Conservation (phyloP, 2,113 vertebrate species). For the Apodemus sylvaticus region DNA sequence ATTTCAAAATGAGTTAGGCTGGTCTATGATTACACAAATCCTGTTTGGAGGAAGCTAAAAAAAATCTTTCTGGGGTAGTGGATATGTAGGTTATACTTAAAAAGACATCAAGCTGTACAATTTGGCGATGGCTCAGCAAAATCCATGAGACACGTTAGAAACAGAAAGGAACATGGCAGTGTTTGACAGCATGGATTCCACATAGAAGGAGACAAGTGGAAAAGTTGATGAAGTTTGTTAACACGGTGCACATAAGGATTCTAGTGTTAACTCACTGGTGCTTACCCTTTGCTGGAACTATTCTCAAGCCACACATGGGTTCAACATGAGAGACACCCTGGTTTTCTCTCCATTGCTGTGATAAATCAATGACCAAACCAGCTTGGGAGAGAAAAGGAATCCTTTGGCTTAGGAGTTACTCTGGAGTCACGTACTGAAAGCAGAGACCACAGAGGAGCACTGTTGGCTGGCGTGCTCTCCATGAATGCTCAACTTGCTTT, state of each 20-base stretch:
- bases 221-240: neutral
- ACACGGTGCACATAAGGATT: neutral
- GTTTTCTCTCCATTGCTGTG: neutral
- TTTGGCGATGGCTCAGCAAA: neutral
- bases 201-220: neutral
- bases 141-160: neutral
- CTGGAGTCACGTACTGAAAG: neutral
- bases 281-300: neutral
- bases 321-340: neutral
- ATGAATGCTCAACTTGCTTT: neutral
- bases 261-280: neutral
- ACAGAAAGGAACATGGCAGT: neutral
- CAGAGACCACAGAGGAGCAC: neutral
- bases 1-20: conserved; percentile 23
- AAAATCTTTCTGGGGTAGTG: neutral
- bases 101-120: neutral
- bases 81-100: neutral
- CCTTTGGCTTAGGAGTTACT: neutral
- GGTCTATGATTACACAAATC: neutral
- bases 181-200: neutral
- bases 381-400: neutral
- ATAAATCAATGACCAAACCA: neutral
- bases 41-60: neutral
- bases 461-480: neutral
- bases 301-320: neutral